Evolutionary conservation across 2,888 invertebrate genomes (phyloP).

Genomic region (Pinctada fucata): DNA sequence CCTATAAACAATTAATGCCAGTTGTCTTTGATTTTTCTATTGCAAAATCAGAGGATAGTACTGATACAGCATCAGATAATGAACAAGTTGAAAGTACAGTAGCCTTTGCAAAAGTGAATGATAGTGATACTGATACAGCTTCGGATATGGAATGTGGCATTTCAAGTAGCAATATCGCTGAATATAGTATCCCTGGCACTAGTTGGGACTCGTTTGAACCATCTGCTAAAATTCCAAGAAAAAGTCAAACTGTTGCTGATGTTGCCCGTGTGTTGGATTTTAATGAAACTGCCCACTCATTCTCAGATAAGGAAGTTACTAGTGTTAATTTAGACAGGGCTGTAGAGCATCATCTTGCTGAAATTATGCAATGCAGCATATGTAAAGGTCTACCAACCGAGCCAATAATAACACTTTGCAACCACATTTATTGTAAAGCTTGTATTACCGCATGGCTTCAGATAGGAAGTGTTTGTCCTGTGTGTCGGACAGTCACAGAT

Average conservation of each 20-base stretch:
- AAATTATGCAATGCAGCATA: constrained; percentile 1
- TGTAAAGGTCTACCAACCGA: background rate
- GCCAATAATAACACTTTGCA: background rate
- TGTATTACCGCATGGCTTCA: background rate
- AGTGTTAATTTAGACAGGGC: background rate
- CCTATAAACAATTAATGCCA: no score
- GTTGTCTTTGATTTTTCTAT: no score
- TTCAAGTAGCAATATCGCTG: no score
- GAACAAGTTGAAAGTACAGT: no score
- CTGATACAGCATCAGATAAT: no score
- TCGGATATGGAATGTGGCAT: no score
- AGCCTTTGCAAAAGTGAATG: no score
- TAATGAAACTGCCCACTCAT: background rate
- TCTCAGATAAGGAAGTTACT: background rate
- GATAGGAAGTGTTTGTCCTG: background rate
- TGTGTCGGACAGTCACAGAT: background rate
- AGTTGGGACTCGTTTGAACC: no score
- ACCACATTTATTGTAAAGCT: background rate
- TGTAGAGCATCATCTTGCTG: background rate
- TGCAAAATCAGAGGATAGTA: no score
- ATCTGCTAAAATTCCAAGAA: no score
- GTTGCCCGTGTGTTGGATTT: background rate
- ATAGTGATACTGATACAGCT: no score
- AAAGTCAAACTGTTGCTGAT: background rate
- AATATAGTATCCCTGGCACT: no score